Conservation (phyloP, 2,113 vertebrate genomes). For the Chelonoidis abingdonii region DNA sequence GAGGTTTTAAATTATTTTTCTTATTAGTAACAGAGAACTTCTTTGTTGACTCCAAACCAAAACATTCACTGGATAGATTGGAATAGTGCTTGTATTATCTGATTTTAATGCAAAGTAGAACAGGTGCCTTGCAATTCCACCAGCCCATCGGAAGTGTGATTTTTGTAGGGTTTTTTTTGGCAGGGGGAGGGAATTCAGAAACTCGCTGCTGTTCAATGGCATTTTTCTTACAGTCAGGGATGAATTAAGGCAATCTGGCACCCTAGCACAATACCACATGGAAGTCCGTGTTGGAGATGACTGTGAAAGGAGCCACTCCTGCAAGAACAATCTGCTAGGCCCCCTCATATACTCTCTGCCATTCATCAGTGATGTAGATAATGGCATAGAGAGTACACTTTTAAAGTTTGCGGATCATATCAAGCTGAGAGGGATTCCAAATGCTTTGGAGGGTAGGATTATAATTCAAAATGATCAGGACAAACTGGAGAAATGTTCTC, state of each 20-base stretch:
- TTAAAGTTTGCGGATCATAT: no score
- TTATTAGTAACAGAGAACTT: constrained; percentile 34
- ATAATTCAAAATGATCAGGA: no score
- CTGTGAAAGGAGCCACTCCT: not conserved
- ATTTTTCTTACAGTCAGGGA: not conserved
- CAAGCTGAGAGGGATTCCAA: no score
- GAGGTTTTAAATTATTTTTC: constrained; percentile 51
- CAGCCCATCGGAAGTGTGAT: not conserved
- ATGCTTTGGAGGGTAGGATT: no score
- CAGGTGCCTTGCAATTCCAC: not conserved
- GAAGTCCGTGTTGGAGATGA: fast-evolving
- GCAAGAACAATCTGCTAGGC: not conserved
- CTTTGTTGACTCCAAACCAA: constrained; percentile 30
- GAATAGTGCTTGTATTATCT: constrained; percentile 2
- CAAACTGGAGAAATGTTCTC: no score
- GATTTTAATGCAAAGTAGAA: not conserved
- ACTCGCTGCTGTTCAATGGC: not conserved
- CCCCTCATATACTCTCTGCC: no score
- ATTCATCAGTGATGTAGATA: no score
- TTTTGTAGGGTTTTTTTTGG: not conserved
- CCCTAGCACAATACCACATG: not conserved
- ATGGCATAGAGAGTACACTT: no score
- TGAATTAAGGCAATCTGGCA: fast-evolving
- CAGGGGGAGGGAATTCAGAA: not conserved
- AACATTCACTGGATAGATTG: not conserved